Evolutionary conservation across 2,888 invertebrate species (phyloP), one percentile per base, ranked within the genome.

Genomic region (Sphaerophoria taeniata): DNA sequence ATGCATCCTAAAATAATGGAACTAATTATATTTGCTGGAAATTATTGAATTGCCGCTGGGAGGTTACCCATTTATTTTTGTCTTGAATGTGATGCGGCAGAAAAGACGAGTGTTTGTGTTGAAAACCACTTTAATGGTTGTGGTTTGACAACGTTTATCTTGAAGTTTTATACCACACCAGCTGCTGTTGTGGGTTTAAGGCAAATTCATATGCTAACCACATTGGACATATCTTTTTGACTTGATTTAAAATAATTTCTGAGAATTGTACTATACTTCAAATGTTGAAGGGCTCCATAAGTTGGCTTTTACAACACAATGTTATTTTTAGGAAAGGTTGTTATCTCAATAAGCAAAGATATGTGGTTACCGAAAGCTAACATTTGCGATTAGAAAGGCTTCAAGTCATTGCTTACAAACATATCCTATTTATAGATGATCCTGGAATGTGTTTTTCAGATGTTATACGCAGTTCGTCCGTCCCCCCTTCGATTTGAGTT

Each of bases 131-230:
- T 45, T 45, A n/a, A 33, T 61, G 31, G 45, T 24, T 65, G 65
- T 47, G 49, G 65, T 49, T 65, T 65, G 65, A 49, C 14, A 65
- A 49, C 36, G 49, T 65, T 65, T 65, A 65, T 65, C 49, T 65
- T 36, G 3, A 7, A 16, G 34, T 63, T 63, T 49, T 16, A 47
- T 63, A 24, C 16, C 4, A 11, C 6, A 11, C 36, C 65, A 65
- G 47, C 33, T 49, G 49, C 6, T 33, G 14, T 6, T 16, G 31
- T 12, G n/a, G 11, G 24, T 33, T 63, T 36, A 3, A 47, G 47
- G 24, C 14, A 24, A 47, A 34, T 14, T 4, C 33, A 34, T 31
- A 31, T 47, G 43, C 4, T 47, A 2, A 14, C n/a, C 14, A 11
- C n/a, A 14, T 47, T 47, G 6, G 34, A 34, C 14, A 63, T 63